Conservation (phyloP, 2,113 vertebrate species). For the Cranoglanis bouderius region DNA sequence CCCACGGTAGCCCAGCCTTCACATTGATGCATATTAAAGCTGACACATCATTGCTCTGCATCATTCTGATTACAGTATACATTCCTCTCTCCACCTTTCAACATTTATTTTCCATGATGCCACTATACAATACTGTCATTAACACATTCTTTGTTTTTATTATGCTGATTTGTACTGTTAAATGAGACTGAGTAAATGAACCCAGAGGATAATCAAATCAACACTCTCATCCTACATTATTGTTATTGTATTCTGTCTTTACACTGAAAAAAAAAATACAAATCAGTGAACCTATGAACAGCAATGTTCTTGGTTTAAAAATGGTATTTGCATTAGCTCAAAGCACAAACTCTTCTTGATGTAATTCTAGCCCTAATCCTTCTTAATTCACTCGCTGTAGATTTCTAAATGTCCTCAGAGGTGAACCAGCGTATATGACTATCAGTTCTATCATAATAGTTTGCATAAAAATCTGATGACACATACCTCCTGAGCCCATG, state of each 20-base stretch:
- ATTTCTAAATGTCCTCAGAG: conserved; percentile 20
- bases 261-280: neutral
- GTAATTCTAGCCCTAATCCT: conserved; percentile 26
- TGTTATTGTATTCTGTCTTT: neutral
- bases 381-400: neutral
- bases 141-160: neutral
- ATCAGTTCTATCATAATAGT: conserved; percentile 27
- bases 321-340: neutral
- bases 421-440: conserved; percentile 12
- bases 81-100: conserved; percentile 47
- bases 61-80: conserved; percentile 29
- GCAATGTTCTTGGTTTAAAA: neutral
- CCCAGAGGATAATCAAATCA: conserved; percentile 13
- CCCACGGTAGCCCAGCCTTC: conserved; percentile 19
- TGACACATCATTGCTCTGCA: conserved; percentile 55
- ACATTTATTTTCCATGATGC: conserved; percentile 20
- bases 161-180: neutral
- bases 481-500: conserved; percentile 27
- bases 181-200: neutral
- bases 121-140: neutral
- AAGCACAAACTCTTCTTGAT: conserved; percentile 13
- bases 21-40: conserved; percentile 54
- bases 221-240: neutral
- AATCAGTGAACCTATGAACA: neutral
- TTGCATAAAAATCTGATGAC: conserved; percentile 49